phyloP scores from a whole-genome alignment of 2,113 vertebrate species.

The Cyphomyrus discorhynchus region DNA sequence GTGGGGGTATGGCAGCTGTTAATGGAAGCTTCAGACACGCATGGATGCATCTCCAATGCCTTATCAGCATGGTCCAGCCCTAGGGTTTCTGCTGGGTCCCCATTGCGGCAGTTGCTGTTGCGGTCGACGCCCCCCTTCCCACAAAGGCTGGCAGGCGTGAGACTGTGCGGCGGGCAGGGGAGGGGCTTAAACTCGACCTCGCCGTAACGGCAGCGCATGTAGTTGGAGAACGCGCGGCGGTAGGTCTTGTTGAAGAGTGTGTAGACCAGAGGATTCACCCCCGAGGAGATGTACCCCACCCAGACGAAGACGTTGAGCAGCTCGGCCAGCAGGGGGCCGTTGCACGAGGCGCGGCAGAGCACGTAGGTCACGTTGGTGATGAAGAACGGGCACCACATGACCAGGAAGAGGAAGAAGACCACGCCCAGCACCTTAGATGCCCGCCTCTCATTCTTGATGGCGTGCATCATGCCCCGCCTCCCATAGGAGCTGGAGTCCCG shows the following conservation, averaged over 20 bases:
- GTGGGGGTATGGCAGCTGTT: constrained; percentile 70
- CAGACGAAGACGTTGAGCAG: constrained; percentile 94
- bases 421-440: constrained; percentile 96
- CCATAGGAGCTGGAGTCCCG: constrained; percentile 64
- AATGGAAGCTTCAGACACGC: constrained; percentile 71
- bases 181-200: constrained; percentile 41
- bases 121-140: constrained; percentile 67
- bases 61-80: constrained; percentile 58
- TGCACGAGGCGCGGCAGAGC: constrained; percentile 77
- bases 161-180: constrained; percentile 70
- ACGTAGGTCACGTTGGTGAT: constrained; percentile 93
- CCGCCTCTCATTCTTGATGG: constrained; percentile 91
- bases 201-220: constrained; percentile 80
- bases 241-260: constrained; percentile 97
- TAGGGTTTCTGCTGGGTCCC: constrained; percentile 55
- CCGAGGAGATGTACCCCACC: constrained; percentile 96
- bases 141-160: constrained; percentile 60
- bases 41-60: constrained; percentile 67
- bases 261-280: constrained; percentile 93
- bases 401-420: constrained; percentile 94
- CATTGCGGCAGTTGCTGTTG: constrained; percentile 69
- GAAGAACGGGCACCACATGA: constrained; percentile 99
- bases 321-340: constrained; percentile 73
- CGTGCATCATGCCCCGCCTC: constrained; percentile 92
- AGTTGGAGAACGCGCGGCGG: constrained; percentile 88